Base-by-base conservation (phyloP, 2,113 vertebrate species). In the Mystacornis crossleyi region DNA sequence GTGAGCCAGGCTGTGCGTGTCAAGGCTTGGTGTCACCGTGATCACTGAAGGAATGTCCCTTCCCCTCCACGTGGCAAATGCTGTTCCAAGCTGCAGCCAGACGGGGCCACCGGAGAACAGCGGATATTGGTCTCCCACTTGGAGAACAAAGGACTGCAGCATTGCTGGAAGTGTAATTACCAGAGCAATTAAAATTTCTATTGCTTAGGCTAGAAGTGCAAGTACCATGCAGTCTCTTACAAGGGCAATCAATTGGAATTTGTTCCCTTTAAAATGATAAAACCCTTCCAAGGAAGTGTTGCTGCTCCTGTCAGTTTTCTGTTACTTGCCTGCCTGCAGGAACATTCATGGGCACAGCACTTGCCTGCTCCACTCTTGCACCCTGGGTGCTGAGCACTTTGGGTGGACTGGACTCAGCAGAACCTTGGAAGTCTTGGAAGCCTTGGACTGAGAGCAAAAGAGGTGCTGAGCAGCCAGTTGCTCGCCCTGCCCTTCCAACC, bases 11-110 rank as follows among this genome's bases (percentile, higher is more conserved):
- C 55, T 74, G 18, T 72, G 43, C 0, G 0, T 65, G 62, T 34
- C 14, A 28, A 53, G 61, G 57, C 53, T 58, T 40, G 3, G 31
- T 72, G 72, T 89, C 87, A 65, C 74, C 28, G 19, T 31, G 34
- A 42, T 62, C 55, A 55, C 60, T 14, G 8, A 28, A 31, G 50
- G 38, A 88, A 40, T 77, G 79, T 83, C 81, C 67, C 43, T 92
- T 93, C 69, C 38, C 16, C 42, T 94, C 19, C 67, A 71, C 83
- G 90, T 92, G 92, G 71, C 87, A 88, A 96, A 86, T 96, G 95
- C 96, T 96, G 92, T 96, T 95, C 88, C 94, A 92, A 60, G 90
- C 90, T 96, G 92, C 96, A 95, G 88, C 96, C 96, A 96, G 96
- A 97, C 2, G 95, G 69, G 96, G 94, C 93, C 96, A 97, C 90